These are phyloP conservation scores for Redunca redunca DNA, from an alignment of 2,113 vertebrate species.

Conservation along the genomic window DNA sequence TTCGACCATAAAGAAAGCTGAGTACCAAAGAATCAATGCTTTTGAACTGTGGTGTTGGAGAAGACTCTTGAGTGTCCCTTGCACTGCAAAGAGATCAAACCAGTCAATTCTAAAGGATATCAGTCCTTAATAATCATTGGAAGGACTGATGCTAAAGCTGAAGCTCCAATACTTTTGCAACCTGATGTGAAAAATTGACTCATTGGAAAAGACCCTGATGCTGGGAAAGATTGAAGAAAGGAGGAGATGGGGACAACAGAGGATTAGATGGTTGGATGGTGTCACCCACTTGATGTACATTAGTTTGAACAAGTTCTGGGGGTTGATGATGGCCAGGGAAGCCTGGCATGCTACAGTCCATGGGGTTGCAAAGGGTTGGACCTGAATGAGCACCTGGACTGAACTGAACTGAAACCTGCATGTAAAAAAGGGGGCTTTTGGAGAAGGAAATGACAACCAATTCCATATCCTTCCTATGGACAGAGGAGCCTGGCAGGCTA, in stretches of 20 bases:
- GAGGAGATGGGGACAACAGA: background rate
- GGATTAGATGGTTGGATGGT: background rate
- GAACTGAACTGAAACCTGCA: background rate
- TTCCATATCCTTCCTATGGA: background rate
- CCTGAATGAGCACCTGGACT: background rate
- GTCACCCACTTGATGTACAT: background rate
- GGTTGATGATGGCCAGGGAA: background rate
- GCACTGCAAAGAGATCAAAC: background rate
- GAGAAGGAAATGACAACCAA: background rate
- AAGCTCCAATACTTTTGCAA: background rate
- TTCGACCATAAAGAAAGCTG: background rate
- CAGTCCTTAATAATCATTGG: background rate
- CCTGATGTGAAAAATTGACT: background rate
- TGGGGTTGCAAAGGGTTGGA: rapidly evolving
- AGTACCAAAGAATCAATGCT: background rate
- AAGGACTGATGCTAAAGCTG: background rate
- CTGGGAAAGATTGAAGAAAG: background rate
- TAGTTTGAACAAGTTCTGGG: background rate
- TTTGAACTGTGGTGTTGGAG: background rate
- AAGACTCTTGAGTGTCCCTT: background rate
- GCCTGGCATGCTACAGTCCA: background rate
- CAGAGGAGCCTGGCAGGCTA: background rate
- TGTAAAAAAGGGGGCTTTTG: background rate
- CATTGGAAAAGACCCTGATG: background rate
- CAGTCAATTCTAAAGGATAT: background rate